Evolutionary conservation across 2,113 vertebrate genomes (phyloP).

Genomic region (Pygoscelis adeliae): DNA sequence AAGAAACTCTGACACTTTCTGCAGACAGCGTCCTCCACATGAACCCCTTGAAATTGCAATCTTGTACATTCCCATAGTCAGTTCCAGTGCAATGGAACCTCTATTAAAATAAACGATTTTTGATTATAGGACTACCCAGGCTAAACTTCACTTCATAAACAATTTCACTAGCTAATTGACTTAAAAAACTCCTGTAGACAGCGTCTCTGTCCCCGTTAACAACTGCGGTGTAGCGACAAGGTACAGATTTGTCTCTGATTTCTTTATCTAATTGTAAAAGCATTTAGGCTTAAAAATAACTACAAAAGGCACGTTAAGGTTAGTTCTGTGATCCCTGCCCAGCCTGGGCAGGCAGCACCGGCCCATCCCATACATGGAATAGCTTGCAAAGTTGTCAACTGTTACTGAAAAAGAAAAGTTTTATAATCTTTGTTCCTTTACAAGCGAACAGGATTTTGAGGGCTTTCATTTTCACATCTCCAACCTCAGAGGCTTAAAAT

Average conservation of each 20-base stretch:
- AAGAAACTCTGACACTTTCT: conserved; percentile 72
- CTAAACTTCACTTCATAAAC: conserved; percentile 24
- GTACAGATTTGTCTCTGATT: not conserved
- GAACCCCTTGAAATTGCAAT: conserved; percentile 59
- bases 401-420: not conserved
- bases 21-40: conserved; percentile 75
- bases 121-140: conserved; percentile 23
- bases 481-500: not conserved
- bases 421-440: not conserved
- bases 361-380: not conserved
- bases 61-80: not conserved
- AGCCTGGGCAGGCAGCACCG: not conserved
- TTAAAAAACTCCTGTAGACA: not conserved
- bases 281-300: not conserved
- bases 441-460: not conserved
- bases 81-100: not conserved
- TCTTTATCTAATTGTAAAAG: not conserved
- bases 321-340: not conserved
- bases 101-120: conserved; percentile 31
- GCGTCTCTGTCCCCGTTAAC: not conserved
- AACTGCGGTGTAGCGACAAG: not conserved
- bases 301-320: not conserved
- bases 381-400: not conserved
- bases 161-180: conserved; percentile 22
- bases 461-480: not conserved